phyloP scores from a whole-genome alignment of 1,140 invertebrate genomes.

The Acyrthosiphon pisum region DNA sequence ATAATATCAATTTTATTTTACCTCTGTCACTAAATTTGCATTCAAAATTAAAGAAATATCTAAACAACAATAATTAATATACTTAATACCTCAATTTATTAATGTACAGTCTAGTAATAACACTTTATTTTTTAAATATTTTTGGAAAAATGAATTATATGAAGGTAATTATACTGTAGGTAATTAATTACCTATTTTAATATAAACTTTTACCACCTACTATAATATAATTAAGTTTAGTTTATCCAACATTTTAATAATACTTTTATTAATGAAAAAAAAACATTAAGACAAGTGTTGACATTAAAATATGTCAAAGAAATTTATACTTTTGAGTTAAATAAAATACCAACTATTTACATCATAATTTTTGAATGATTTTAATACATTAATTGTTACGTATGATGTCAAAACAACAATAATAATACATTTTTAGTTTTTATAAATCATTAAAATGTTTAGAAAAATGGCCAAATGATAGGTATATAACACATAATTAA shows the following conservation, averaged over 20 bases:
- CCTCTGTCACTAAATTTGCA: background rate
- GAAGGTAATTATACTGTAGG: background rate
- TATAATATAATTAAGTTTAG: background rate
- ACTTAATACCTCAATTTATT: background rate
- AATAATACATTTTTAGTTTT: constrained; percentile 29
- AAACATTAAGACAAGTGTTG: background rate
- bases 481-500: background rate
- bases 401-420: background rate
- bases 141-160: background rate
- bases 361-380: background rate
- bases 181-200: background rate
- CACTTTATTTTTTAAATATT: background rate
- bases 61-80: background rate
- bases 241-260: background rate
- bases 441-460: constrained; percentile 14
- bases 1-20: background rate
- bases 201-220: background rate
- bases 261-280: constrained; percentile 36
- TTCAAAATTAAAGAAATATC: background rate
- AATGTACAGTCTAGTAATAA: background rate
- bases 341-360: background rate
- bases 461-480: constrained; percentile 2
- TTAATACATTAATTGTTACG: constrained; percentile 1
- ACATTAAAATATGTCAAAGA: background rate
- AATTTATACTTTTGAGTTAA: background rate